phyloP scores from a whole-genome alignment of 2,888 invertebrate species.

The Oxytorus armatus region DNA sequence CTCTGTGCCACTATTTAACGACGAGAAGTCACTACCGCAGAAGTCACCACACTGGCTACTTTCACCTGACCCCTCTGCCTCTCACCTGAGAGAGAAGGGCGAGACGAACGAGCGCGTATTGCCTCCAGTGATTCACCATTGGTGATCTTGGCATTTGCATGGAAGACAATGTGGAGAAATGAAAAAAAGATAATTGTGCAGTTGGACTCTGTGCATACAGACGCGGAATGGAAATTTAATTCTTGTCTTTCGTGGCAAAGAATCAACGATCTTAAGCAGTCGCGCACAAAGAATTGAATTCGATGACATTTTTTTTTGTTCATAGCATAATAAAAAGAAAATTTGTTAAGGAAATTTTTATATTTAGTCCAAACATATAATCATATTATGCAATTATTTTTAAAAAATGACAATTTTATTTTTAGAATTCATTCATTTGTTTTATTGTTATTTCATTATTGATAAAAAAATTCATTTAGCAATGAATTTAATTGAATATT shows the following conservation, averaged over 20 bases:
- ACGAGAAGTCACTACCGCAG: slow-evolving; percentile 46
- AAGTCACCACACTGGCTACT: slow-evolving; percentile 63
- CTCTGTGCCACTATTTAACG: slow-evolving; percentile 53
- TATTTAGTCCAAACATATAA: no score
- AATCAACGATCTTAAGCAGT: neutral
- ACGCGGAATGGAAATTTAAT: slow-evolving; percentile 15
- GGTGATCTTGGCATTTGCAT: slow-evolving; percentile 70
- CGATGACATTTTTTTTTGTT: no score
- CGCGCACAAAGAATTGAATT: no score
- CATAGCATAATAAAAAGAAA: no score
- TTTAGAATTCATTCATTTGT: no score
- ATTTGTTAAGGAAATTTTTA: no score
- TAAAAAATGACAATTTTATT: no score
- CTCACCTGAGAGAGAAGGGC: slow-evolving; percentile 45
- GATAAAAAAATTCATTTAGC: no score
- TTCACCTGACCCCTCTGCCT: slow-evolving; percentile 66
- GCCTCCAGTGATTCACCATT: slow-evolving; percentile 65
- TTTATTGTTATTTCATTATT: no score
- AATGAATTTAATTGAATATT: no score
- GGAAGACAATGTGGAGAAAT: slow-evolving; percentile 39
- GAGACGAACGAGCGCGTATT: slow-evolving; percentile 47
- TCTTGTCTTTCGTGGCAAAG: neutral
- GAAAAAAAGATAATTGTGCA: slow-evolving; percentile 13
- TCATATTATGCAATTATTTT: no score
- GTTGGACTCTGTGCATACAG: neutral